Evolutionary conservation across 1,140 invertebrate species (phyloP).

Genomic region (Sesamia nonagrioides): DNA sequence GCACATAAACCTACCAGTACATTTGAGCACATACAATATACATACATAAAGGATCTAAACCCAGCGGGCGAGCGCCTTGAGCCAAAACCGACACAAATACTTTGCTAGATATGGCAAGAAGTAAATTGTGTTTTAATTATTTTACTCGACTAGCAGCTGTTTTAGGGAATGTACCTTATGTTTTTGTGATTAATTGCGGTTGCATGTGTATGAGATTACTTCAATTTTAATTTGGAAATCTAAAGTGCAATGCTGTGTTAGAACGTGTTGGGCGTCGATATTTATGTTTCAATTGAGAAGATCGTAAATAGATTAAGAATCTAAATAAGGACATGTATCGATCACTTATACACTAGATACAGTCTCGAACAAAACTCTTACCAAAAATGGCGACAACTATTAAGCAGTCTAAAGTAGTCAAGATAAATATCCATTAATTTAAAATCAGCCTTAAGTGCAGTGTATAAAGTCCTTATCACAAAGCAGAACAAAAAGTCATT

Average conservation of each 20-base stretch:
- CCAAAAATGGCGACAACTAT: too few species aligned
- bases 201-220: neutral
- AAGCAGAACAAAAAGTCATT: too few species aligned
- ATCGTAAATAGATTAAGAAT: too few species aligned
- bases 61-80: conserved; percentile 26
- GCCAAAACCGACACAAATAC: conserved; percentile 11
- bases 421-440: too few species aligned
- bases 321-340: too few species aligned
- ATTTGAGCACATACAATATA: too few species aligned
- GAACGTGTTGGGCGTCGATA: neutral
- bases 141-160: neutral
- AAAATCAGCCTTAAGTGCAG: too few species aligned
- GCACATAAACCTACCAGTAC: conserved; percentile 5
- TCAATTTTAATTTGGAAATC: neutral
- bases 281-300: too few species aligned
- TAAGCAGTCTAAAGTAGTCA: too few species aligned
- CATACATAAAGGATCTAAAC: conserved; percentile 1
- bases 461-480: too few species aligned
- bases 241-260: neutral
- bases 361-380: too few species aligned
- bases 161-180: conserved; percentile 1
- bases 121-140: conserved; percentile 33
- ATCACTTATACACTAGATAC: too few species aligned
- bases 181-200: conserved; percentile 21
- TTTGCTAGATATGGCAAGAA: conserved; percentile 1